phyloP scores from a whole-genome alignment of 2,113 vertebrate genomes.

The Crocuta crocuta region DNA sequence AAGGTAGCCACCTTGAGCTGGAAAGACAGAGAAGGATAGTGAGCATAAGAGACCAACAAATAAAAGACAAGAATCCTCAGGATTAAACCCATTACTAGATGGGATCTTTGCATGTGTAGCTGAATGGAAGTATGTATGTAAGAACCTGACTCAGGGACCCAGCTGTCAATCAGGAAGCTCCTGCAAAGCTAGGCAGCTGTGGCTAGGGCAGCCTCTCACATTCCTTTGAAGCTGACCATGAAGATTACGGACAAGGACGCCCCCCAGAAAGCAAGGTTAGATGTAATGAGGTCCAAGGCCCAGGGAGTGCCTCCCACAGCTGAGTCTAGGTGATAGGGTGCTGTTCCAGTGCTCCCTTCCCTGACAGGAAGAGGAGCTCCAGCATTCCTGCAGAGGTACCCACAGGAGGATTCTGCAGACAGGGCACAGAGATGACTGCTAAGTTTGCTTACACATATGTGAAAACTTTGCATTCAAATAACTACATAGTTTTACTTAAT shows the following conservation, averaged over 20 bases:
- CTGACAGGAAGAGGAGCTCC: neutral
- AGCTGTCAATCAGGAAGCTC: neutral
- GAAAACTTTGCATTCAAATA: neutral
- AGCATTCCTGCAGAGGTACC: neutral
- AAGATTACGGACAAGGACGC: neutral
- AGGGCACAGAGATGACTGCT: neutral
- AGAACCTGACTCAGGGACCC: neutral
- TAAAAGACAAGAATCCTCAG: neutral
- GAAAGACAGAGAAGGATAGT: neutral
- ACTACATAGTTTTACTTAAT: no score
- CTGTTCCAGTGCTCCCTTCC: neutral
- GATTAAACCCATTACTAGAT: neutral
- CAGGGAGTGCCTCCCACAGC: neutral
- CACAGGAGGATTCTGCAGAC: neutral
- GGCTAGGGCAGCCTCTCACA: neutral
- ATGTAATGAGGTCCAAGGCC: neutral
- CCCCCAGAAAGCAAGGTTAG: neutral
- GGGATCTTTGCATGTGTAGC: neutral
- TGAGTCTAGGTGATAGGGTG: neutral
- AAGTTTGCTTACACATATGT: neutral
- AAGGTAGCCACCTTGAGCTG: neutral
- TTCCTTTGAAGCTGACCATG: neutral
- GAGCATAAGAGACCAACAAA: neutral
- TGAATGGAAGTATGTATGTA: neutral
- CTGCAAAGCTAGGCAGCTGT: neutral